phyloP scores from a whole-genome alignment of 1,140 invertebrate genomes.

The Pseudomyrmex sp. region DNA sequence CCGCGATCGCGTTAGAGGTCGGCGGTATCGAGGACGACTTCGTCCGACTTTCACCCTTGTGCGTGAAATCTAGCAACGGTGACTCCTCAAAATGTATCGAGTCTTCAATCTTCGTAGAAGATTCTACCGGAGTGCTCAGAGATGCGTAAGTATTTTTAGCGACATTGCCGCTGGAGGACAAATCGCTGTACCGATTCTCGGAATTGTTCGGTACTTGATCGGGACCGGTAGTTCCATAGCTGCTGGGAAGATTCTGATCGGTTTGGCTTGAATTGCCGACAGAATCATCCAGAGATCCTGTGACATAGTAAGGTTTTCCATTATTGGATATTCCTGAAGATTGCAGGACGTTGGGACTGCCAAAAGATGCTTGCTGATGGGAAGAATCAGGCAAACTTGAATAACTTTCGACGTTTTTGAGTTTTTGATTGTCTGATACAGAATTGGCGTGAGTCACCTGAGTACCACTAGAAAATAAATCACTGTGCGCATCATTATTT shows the following conservation, averaged over 20 bases:
- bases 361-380: conserved; percentile 20
- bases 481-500: neutral
- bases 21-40: conserved; percentile 25
- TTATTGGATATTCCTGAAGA: neutral
- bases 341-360: neutral
- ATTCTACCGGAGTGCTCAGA: neutral
- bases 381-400: neutral
- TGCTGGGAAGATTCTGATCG: conserved; percentile 7
- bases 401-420: neutral
- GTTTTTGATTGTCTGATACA: neutral
- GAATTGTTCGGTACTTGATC: neutral
- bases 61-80: conserved; percentile 61
- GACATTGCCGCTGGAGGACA: conserved; percentile 37
- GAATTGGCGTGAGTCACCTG: conserved; percentile 4
- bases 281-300: neutral
- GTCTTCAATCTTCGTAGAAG: neutral
- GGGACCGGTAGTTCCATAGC: conserved; percentile 7
- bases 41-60: conserved; percentile 36
- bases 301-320: neutral
- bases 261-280: neutral
- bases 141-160: conserved; percentile 21
- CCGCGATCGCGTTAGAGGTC: conserved; percentile 16
- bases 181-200: conserved; percentile 36
- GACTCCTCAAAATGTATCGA: conserved; percentile 64
- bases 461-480: conserved; percentile 38